Base-by-base conservation (phyloP, 1,140 invertebrate genomes). In the Rhynchophorus ferrugineus region DNA sequence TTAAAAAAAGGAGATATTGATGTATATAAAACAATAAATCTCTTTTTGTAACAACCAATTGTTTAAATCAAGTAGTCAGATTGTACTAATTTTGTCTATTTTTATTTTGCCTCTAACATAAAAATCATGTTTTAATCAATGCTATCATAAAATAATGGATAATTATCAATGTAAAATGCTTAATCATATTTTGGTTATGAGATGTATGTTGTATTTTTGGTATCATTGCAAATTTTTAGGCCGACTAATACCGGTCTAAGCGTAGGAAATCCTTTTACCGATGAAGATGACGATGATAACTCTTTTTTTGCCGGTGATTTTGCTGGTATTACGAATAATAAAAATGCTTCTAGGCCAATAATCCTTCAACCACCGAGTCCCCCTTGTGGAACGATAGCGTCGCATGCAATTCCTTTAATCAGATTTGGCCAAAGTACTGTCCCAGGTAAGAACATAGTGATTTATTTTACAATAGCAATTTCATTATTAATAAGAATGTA, bases 221-320 rank as follows among this genome's bases (percentile, higher is more conserved):
- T n/a, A n/a, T n/a, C n/a, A n/a, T 6, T 29, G 24, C 24, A 29
- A 16, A 5, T 5, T 38, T 38, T 38, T 19, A 38, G 37, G 37
- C 37, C 37, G n/a, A 6, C 37, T 19, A 38, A 38, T 19, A 38
- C 5, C 13, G 37, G n/a, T 7, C 13, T 38, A 14, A 13, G 5
- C 42, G 6, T 22, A 22, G 19, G 18, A 3, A 13, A 9, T 18
- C 42, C 11, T 17, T 11, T 17, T n/a, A 20, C 18, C 2, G 7
- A 55, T 1, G 49, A 59, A 35, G 54, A 49, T 36, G 45, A 39
- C 21, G 56, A 63, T 39, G 54, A 49, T 36, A 39, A 39, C 22
- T 54, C 61, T 3, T 63, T 60, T 47, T 63, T 60, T 49, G 36
- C 44, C 18, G 63, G 63, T 44, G 63, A 65, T 45, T 62, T 65